Conservation (phyloP, 2,888 invertebrate genomes). For the Drosophila buzzatii region DNA sequence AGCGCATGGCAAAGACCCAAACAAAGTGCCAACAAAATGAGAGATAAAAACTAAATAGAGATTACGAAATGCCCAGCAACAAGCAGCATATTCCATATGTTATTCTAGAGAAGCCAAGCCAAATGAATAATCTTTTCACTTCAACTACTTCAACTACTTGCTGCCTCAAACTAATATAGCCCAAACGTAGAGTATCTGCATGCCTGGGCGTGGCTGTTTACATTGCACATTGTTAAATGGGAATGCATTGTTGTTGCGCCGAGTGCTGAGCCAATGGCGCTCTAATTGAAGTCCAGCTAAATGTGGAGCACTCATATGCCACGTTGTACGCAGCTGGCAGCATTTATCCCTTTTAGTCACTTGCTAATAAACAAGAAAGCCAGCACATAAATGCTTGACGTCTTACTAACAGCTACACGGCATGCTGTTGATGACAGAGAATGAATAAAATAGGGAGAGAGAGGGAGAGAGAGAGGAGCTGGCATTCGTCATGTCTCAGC, state of each 20-base stretch:
- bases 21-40: conserved; percentile 44
- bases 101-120: not conserved
- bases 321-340: conserved; percentile 36
- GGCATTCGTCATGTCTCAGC: conserved; percentile 50
- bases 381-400: conserved; percentile 61
- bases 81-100: not conserved
- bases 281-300: conserved; percentile 58
- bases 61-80: conserved; percentile 20
- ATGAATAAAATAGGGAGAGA: not conserved
- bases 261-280: conserved; percentile 26
- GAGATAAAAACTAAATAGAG: conserved; percentile 30
- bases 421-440: conserved; percentile 29
- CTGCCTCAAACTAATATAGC: not conserved
- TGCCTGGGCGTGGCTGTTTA: conserved; percentile 28
- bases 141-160: not conserved
- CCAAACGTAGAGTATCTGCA: not conserved
- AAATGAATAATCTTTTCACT: not conserved
- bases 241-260: conserved; percentile 36
- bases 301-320: conserved; percentile 51
- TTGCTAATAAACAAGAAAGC: conserved; percentile 59
- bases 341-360: conserved; percentile 55
- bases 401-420: conserved; percentile 49
- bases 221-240: conserved; percentile 50
- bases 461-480: too few species aligned
- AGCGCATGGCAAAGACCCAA: conserved; percentile 40